Conservation (phyloP, 2,797 vertebrate genomes). For the Allobates femoralis region DNA sequence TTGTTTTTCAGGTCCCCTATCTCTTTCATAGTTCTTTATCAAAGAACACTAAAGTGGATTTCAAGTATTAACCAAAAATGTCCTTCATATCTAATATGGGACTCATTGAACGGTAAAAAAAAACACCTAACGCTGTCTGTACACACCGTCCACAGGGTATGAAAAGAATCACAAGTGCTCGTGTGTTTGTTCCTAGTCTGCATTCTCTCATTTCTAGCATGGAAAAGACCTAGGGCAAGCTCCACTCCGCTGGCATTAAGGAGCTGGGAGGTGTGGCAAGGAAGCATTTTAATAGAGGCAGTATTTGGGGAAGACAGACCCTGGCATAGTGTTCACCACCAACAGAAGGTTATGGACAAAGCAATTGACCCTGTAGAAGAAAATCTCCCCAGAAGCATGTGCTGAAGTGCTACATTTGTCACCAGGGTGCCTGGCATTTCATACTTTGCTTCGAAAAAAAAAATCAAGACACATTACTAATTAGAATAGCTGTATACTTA, state of each 20-base stretch:
- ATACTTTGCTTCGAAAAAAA: slow-evolving; percentile 86
- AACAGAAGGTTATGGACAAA: slow-evolving; percentile 45
- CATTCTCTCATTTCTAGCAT: slow-evolving; percentile 46
- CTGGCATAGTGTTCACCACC: slow-evolving; percentile 35
- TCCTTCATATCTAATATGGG: background rate
- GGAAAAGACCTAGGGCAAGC: slow-evolving; percentile 70
- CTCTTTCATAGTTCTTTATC: background rate
- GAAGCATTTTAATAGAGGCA: slow-evolving; percentile 73
- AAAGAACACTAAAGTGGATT: slow-evolving; percentile 14
- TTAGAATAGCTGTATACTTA: slow-evolving; percentile 44
- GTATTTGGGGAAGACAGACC: slow-evolving; percentile 49
- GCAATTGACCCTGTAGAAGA: slow-evolving; percentile 35
- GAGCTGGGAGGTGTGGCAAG: slow-evolving; percentile 74
- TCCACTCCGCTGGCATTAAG: slow-evolving; percentile 76
- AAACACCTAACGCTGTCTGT: slow-evolving; percentile 21
- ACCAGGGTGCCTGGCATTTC: slow-evolving; percentile 91
- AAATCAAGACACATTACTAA: slow-evolving; percentile 46
- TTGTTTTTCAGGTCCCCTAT: slow-evolving; percentile 19
- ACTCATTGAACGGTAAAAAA: slow-evolving; percentile 8
- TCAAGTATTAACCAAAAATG: slow-evolving; percentile 9
- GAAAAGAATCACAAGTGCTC: slow-evolving; percentile 34
- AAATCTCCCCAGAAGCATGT: slow-evolving; percentile 57
- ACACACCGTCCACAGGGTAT: slow-evolving; percentile 16
- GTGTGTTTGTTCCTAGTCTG: slow-evolving; percentile 59
- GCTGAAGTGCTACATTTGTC: slow-evolving; percentile 85